Evolutionary conservation across 1,140 invertebrate genomes (phyloP).

Genomic region (Drusus annulatus): DNA sequence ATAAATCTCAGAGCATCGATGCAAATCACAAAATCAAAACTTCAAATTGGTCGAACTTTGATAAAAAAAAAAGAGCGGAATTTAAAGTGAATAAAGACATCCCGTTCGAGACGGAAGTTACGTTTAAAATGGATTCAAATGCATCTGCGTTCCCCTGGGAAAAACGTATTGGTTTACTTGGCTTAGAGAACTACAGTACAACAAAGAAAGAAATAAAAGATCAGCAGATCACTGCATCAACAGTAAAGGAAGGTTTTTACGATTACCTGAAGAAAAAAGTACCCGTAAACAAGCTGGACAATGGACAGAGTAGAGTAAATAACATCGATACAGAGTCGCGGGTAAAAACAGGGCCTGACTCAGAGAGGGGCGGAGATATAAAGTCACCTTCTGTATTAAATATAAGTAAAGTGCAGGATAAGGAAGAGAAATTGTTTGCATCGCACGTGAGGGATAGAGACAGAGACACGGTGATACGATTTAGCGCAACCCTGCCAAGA

Average conservation of each 20-base stretch:
- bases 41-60: background rate
- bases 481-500: conserved; percentile 47
- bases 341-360: conserved; percentile 8
- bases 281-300: background rate
- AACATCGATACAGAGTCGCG: conserved; percentile 23
- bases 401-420: conserved; percentile 30
- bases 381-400: conserved; percentile 16
- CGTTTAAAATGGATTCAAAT: conserved; percentile 39
- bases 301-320: conserved; percentile 27
- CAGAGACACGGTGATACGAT: conserved; percentile 53
- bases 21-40: background rate
- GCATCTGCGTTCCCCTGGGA: background rate
- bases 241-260: background rate
- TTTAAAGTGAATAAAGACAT: conserved; percentile 14
- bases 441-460: conserved; percentile 46
- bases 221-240: conserved; percentile 5
- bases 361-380: conserved; percentile 25
- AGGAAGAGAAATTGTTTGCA: conserved; percentile 54
- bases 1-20: background rate
- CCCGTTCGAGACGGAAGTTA: conserved; percentile 38
- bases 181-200: background rate
- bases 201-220: conserved; percentile 7
- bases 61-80: background rate
- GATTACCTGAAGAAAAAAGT: conserved; percentile 42
- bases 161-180: no score